These are phyloP conservation scores for Oryzias javanicus DNA, from an alignment of 2,113 vertebrate genomes.

Conservation along the genomic window DNA sequence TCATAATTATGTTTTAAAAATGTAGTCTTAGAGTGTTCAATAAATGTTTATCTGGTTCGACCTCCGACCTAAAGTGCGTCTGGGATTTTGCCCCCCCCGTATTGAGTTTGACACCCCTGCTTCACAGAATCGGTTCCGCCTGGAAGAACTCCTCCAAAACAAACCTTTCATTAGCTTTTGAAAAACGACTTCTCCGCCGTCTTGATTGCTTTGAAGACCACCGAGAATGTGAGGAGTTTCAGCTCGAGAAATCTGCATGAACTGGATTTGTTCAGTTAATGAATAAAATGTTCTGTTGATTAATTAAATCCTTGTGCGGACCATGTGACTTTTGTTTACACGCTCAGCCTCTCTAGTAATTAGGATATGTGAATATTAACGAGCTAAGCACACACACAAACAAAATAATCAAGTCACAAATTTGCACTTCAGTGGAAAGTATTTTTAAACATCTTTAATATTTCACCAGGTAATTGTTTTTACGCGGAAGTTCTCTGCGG, in stretches of 20 bases:
- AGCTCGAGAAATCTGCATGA: slow-evolving; percentile 7
- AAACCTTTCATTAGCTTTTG: no score
- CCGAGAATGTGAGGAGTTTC: background rate
- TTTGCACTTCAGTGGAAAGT: slow-evolving; percentile 39
- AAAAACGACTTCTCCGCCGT: background rate
- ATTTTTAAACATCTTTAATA: slow-evolving; percentile 18
- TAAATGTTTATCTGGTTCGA: no score
- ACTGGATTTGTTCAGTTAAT: slow-evolving; percentile 5
- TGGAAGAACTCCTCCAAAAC: no score
- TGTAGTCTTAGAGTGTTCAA: no score
- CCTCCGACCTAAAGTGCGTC: no score
- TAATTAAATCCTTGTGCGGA: slow-evolving; percentile 18
- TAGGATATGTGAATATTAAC: slow-evolving; percentile 22
- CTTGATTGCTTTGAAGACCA: background rate
- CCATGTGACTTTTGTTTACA: slow-evolving; percentile 37
- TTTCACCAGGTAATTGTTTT: slow-evolving; percentile 39
- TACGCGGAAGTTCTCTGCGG: background rate
- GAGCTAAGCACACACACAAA: slow-evolving; percentile 13
- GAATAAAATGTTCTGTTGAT: slow-evolving; percentile 2
- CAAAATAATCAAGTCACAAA: slow-evolving; percentile 24
- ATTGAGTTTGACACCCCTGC: no score
- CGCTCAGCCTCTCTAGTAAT: slow-evolving; percentile 14
- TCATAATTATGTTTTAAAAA: no score
- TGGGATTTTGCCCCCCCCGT: no score
- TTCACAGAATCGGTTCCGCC: no score